These are phyloP conservation scores for Thomomys bottae DNA, from an alignment of 2,113 vertebrate genomes.

Conservation along the genomic window DNA sequence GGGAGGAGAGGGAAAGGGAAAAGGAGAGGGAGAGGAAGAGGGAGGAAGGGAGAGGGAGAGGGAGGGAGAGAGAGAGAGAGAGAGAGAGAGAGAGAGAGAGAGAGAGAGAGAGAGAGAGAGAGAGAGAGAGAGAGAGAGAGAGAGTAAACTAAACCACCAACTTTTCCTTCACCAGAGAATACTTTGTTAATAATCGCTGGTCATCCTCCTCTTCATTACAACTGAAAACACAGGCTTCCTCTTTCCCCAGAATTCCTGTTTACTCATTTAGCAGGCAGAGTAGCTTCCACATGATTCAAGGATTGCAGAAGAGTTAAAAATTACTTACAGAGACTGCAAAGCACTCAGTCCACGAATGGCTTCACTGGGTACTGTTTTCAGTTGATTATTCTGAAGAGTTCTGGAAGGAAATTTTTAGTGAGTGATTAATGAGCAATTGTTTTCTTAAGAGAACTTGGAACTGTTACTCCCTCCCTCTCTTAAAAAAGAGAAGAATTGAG, in stretches of 20 bases:
- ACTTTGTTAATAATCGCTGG: background rate
- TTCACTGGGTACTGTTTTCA: conserved; percentile 95
- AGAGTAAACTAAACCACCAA: background rate
- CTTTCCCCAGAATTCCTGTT: background rate
- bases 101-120: too few species aligned
- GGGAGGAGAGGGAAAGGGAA: too few species aligned
- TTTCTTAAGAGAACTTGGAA: background rate
- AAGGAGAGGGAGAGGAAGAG: too few species aligned
- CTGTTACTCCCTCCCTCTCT: background rate
- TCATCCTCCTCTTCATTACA: background rate
- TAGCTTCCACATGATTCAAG: background rate
- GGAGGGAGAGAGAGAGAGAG: too few species aligned
- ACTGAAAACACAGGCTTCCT: background rate
- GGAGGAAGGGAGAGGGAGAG: too few species aligned
- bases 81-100: too few species aligned
- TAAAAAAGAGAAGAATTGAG: too few species aligned
- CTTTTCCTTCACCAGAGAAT: background rate
- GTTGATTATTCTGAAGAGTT: conserved; percentile 97
- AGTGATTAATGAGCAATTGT: conserved; percentile 37
- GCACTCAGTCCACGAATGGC: conserved; percentile 92
- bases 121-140: too few species aligned
- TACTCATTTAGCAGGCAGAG: background rate
- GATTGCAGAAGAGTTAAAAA: conserved; percentile 28
- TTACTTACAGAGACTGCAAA: conserved; percentile 96
- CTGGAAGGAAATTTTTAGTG: conserved; percentile 83